These are phyloP conservation scores for Empis stercorea DNA, from an alignment of 2,888 invertebrate species.

Conservation along the genomic window DNA sequence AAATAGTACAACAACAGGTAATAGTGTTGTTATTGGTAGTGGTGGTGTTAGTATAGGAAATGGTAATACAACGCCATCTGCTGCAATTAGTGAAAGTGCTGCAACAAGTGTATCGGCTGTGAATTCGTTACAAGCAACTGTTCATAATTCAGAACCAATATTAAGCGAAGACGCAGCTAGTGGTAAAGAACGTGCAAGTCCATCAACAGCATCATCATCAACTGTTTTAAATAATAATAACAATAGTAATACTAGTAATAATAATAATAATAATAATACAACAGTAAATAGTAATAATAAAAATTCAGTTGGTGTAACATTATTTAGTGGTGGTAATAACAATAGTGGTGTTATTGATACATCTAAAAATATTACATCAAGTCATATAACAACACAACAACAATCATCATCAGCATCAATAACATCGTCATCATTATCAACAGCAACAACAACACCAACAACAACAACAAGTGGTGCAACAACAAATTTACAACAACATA, in stretches of 20 bases:
- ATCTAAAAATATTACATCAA: not conserved
- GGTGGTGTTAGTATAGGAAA: conserved; percentile 9
- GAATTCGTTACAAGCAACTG: conserved; percentile 3
- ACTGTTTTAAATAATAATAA: conserved; percentile 1
- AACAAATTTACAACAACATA: not conserved
- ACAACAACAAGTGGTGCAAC: conserved; percentile 4
- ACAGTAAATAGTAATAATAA: not conserved
- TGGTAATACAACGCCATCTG: conserved; percentile 15
- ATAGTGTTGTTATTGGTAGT: not conserved
- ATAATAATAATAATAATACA: not conserved
- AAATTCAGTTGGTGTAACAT: not conserved
- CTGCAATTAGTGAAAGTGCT: conserved; percentile 11
- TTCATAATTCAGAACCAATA: conserved; percentile 7
- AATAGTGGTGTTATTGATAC: not conserved
- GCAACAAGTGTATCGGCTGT: conserved; percentile 4
- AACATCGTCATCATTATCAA: not conserved
- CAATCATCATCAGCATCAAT: not conserved
- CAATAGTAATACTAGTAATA: not conserved
- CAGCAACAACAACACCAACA: conserved; percentile 1
- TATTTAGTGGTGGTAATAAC: not conserved
- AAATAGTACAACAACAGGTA: too few species aligned
- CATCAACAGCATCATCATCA: not conserved
- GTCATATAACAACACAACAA: not conserved
- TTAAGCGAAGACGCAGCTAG: conserved; percentile 10
- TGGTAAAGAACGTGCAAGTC: not conserved